These are phyloP conservation scores for Camelus bactrianus DNA, from an alignment of 2,113 vertebrate genomes.

Conservation along the genomic window DNA sequence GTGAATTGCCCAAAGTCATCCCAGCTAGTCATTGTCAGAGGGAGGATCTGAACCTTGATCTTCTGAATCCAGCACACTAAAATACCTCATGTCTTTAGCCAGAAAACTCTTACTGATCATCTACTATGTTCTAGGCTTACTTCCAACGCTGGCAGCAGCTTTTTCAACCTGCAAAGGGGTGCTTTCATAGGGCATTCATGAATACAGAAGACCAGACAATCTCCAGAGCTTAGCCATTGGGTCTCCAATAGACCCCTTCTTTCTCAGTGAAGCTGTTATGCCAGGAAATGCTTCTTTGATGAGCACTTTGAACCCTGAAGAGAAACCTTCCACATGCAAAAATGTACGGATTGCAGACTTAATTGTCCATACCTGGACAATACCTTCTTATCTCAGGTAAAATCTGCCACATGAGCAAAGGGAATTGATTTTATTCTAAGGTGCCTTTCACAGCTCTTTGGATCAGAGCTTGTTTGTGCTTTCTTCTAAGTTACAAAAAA, in stretches of 20 bases:
- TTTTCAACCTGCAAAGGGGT: background rate
- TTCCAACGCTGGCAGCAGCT: background rate
- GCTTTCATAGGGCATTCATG: background rate
- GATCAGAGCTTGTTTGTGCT: background rate
- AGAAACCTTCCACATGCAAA: slow-evolving; percentile 1
- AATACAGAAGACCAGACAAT: background rate
- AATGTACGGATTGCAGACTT: background rate
- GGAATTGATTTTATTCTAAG: background rate
- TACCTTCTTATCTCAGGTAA: background rate
- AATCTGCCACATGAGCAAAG: background rate
- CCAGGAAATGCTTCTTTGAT: background rate
- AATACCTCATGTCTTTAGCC: background rate
- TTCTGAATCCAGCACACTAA: background rate
- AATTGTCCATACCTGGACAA: background rate
- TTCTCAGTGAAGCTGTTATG: background rate
- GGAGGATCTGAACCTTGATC: background rate
- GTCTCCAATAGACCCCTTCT: background rate
- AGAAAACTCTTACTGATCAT: background rate
- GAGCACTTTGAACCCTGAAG: background rate
- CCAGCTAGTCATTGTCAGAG: background rate
- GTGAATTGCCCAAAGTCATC: background rate
- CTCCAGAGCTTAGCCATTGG: background rate
- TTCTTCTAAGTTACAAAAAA: slow-evolving; percentile 32
- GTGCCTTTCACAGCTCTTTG: background rate
- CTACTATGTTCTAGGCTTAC: background rate